Conservation (phyloP, 2,888 invertebrate species). For the Polydrusus pterygomalis region DNA sequence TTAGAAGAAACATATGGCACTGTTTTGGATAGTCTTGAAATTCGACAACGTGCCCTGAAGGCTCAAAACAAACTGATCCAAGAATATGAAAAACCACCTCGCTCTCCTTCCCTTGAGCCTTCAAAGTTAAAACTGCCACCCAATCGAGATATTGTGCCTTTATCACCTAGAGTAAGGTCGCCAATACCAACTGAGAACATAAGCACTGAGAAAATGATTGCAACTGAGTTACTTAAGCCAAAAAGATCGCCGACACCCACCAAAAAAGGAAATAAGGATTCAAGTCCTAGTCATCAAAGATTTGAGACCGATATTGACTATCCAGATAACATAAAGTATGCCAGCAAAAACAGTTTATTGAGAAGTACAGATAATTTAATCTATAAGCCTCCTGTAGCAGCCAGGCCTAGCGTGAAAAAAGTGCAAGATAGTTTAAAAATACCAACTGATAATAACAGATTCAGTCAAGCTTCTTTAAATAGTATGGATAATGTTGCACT, state of each 20-base stretch:
- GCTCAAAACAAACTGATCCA: slow-evolving; percentile 15
- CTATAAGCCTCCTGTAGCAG: slow-evolving; percentile 56
- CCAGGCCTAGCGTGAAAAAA: slow-evolving; percentile 53
- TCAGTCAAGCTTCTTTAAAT: slow-evolving; percentile 51
- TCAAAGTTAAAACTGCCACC: slow-evolving; percentile 68
- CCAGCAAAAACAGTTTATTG: slow-evolving; percentile 41
- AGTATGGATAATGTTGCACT: slow-evolving; percentile 38
- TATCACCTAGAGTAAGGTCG: slow-evolving; percentile 69
- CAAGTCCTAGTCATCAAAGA: slow-evolving; percentile 63
- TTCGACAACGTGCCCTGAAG: slow-evolving; percentile 41
- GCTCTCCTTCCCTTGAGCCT: slow-evolving; percentile 66
- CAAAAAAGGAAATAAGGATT: slow-evolving; percentile 47
- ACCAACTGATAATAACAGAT: slow-evolving; percentile 25
- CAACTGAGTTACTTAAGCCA: slow-evolving; percentile 68
- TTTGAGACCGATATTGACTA: slow-evolving; percentile 65
- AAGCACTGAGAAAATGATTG: slow-evolving; percentile 69
- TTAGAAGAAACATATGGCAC: slow-evolving; percentile 67
- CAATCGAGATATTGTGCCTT: slow-evolving; percentile 68
- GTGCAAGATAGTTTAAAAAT: slow-evolving; percentile 1
- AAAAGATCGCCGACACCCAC: slow-evolving; percentile 60
- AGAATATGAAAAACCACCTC: slow-evolving; percentile 59
- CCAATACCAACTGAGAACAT: slow-evolving; percentile 68
- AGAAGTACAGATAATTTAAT: slow-evolving; percentile 42
- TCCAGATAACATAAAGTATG: slow-evolving; percentile 60
- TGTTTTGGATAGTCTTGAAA: slow-evolving; percentile 65